Evolutionary conservation across 2,888 invertebrate species (phyloP), one percentile per base, ranked within the genome.

Genomic region (Microctonus aethiopoides): DNA sequence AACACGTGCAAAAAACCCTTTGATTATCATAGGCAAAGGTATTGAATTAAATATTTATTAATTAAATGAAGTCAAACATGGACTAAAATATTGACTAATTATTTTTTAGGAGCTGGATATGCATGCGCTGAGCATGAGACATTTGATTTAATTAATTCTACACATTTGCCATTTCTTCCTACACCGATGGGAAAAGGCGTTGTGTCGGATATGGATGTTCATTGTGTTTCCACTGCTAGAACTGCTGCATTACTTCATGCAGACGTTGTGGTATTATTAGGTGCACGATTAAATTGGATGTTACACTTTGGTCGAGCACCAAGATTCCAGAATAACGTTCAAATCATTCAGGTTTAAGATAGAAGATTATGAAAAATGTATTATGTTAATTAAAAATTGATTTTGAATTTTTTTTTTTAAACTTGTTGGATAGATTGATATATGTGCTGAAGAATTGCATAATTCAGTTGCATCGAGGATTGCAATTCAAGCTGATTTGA

Each of bases 231-330:
- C 0, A 90, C 96, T 7, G 97, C 97, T 1, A 90, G 97, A 67
- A 97, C 97, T 0, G 86, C 90, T 71, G 98, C 97, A 0, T 87
- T 99, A 63, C 92, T 93, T 79, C 91, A 95, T 77, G 95, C 97
- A 0, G 98, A 99, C 87, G 94, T 96, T 0, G 89, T 99, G 2
- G 80, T 99, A 2, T 87, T 98, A 62, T 87, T 97, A 46, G 98
- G 98, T 0, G 98, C 98, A 0, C 89, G 98, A 46, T 89, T 98
- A 20, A 99, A 99, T 88, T 99, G 99, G 99, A 98, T 99, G 88
- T 89, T 99, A 73, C 98, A 99, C 88, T 99, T 98, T 88, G 98
- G 98, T 1, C 91, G 93, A 67, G 88, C 94, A 20, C 98, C 98
- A 0, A 88, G 98, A 51, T 98, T 93, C 86, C 90, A 91, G 20